phyloP scores from a whole-genome alignment of 37 sponge, comb jelly and placozoan genomes.

The Crambe crambe region DNA sequence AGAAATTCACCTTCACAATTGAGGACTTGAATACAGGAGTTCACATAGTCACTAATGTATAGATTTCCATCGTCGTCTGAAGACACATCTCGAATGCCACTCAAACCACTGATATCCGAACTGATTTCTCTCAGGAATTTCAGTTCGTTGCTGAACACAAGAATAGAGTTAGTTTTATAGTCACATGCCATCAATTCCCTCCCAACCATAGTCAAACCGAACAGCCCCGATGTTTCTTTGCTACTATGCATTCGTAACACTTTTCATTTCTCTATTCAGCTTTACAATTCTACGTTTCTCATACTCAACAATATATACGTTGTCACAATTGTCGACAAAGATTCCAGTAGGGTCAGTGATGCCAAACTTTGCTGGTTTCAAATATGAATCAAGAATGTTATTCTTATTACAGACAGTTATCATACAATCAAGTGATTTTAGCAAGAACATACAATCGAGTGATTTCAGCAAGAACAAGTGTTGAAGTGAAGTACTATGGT shows the following conservation, averaged over 20 bases:
- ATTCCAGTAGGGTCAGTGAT: background rate
- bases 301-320: conserved; percentile 5
- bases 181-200: background rate
- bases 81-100: background rate
- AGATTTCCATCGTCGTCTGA: conserved; percentile 1
- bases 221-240: background rate
- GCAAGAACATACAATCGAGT: too few relatives aligned
- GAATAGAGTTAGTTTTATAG: background rate
- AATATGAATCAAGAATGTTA: too few relatives aligned
- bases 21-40: background rate
- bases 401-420: too few relatives aligned
- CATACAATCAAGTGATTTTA: too few relatives aligned
- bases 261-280: background rate
- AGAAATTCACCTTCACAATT: background rate
- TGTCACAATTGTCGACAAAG: conserved; percentile 1
- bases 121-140: background rate
- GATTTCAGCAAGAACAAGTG: too few relatives aligned
- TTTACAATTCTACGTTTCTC: background rate
- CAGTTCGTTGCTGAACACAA: background rate
- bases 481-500: too few relatives aligned
- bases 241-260: background rate
- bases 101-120: background rate
- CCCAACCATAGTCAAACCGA: background rate
- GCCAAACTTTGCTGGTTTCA: background rate
- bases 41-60: conserved; percentile 13